Evolutionary conservation across 2,113 vertebrate genomes (phyloP), one percentile per base, ranked within the genome.

Genomic region (Hypomesus transpacificus): DNA sequence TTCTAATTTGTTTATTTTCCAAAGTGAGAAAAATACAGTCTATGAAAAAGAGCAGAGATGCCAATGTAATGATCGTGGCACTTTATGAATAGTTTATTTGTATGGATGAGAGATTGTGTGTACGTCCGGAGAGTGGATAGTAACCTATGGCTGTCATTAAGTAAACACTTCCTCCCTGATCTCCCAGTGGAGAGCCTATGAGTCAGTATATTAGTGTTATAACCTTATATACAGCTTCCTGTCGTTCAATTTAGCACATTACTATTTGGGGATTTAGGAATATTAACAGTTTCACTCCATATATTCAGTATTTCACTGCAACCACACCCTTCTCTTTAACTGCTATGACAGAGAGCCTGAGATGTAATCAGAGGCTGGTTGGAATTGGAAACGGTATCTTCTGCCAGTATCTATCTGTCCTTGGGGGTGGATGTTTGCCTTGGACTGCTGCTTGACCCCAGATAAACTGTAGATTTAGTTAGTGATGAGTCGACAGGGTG

Each of bases 101-200:
- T 34, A 52, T 28, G 50, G 53, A 71, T 62, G 72, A 76, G 61
- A 24, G 66, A 70, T 70, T 56, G 66, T 69, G 73, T 58, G 68
- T 64, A 69, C 79, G 52, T 20, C 66, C 61, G 69, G 1, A 4
- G 20, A 66, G 31, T 22, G 16, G 65, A 63, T 66, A 71, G 66
- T 54, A 21, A 14, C 54, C 28, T 73, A 69, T 4, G 68, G 69
- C 60, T 54, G 21, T 80, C 70, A 69, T 31, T 22, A 60, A 3
- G 20, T 34, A 4, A 34, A 34, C 8, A 60, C 50, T 61, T 14
- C 1, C 20, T 22, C 14, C 1, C n/a, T 13, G 20, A 28, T 34
- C 1, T 14, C 28, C 28, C 16, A 31, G 20, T 63, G 5, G 14
- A 46, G 2, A 8, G 21, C 51, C 60, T 64, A 50, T 53, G 28